Evolutionary conservation across 2,888 invertebrate genomes (phyloP).

Genomic region (Epistrophe eligans): DNA sequence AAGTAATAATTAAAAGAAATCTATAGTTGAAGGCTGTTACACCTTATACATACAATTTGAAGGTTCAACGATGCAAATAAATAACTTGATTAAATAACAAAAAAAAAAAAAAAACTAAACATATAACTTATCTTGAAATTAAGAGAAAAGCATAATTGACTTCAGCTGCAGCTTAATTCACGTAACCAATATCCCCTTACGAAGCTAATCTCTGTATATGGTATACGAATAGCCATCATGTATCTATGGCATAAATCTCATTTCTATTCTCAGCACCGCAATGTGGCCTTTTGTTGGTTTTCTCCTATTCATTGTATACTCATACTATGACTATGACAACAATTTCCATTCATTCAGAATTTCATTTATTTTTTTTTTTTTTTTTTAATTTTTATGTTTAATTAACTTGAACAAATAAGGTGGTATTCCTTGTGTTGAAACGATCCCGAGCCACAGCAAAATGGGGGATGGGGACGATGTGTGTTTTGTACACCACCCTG

Average conservation of each 20-base stretch:
- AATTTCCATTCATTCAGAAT: slow-evolving; percentile 57
- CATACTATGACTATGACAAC: slow-evolving; percentile 41
- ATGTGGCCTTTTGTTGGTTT: slow-evolving; percentile 35
- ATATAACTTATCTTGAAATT: slow-evolving; percentile 13
- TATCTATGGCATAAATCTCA: slow-evolving; percentile 35
- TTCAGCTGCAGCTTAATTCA: slow-evolving; percentile 15
- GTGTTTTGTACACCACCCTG: slow-evolving; percentile 2
- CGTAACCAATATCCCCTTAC: slow-evolving; percentile 17
- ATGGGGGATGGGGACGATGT: slow-evolving; percentile 5
- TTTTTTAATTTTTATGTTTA: slow-evolving; percentile 44
- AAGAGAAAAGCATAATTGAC: slow-evolving; percentile 16
- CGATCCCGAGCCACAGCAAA: background rate
- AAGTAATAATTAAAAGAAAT: background rate
- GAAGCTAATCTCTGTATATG: slow-evolving; percentile 12
- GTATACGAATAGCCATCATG: background rate
- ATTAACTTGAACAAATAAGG: slow-evolving; percentile 68
- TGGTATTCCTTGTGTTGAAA: slow-evolving; percentile 41
- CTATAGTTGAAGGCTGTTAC: background rate
- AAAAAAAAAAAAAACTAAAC: background rate
- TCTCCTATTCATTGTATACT: background rate
- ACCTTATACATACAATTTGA: background rate
- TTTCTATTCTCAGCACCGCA: slow-evolving; percentile 32
- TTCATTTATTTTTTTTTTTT: slow-evolving; percentile 15
- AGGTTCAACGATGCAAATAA: slow-evolving; percentile 2
- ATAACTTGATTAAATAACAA: slow-evolving; percentile 7